Evolutionary conservation across 2,888 invertebrate genomes (phyloP), one percentile per base, ranked within the genome.

Genomic region (Cordilura impudica): DNA sequence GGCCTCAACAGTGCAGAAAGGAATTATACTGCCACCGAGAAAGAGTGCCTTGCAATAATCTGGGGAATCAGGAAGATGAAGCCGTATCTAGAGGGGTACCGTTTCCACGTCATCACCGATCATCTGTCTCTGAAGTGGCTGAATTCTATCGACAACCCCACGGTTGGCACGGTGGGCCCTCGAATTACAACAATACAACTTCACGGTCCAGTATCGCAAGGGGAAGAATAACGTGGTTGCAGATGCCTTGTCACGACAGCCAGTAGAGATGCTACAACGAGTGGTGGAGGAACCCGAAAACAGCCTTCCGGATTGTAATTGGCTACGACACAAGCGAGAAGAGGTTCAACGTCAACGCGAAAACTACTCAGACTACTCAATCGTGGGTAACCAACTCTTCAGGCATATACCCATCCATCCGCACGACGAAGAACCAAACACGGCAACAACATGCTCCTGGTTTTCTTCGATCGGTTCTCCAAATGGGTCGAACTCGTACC

Each of bases 111-210:
- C n/a, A n/a, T n/a, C n/a, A n/a, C n/a, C n/a, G n/a, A n/a, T n/a
- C n/a, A n/a, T n/a, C n/a, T n/a, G n/a, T n/a, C n/a, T n/a, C n/a
- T n/a, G n/a, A n/a, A n/a, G n/a, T n/a, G n/a, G n/a, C n/a, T n/a
- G n/a, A n/a, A n/a, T n/a, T n/a, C n/a, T n/a, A n/a, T n/a, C n/a
- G n/a, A n/a, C n/a, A n/a, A n/a, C n/a, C n/a, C n/a, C n/a, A n/a
- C n/a, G n/a, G n/a, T n/a, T n/a, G n/a, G n/a, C n/a, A n/a, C n/a
- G n/a, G n/a, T n/a, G n/a, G n/a, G n/a, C 77, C 0, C 12, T 70
- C 4, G 74, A 74, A 19, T 21, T 78, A 1, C 70, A 78, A 16
- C 71, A 79, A 12, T 75, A 61, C 6, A 16, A 29, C 0, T 70
- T 66, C 31, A 19, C 49, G 1, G n/a, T 75, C 0, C 39, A 56